A percentile compares a stretch with the other conserved stretches of the same genome.
These are phyloP conservation scores for Portevinia maculata DNA, from an alignment of 2,888 invertebrate genomes.

Conservation along the genomic window DNA sequence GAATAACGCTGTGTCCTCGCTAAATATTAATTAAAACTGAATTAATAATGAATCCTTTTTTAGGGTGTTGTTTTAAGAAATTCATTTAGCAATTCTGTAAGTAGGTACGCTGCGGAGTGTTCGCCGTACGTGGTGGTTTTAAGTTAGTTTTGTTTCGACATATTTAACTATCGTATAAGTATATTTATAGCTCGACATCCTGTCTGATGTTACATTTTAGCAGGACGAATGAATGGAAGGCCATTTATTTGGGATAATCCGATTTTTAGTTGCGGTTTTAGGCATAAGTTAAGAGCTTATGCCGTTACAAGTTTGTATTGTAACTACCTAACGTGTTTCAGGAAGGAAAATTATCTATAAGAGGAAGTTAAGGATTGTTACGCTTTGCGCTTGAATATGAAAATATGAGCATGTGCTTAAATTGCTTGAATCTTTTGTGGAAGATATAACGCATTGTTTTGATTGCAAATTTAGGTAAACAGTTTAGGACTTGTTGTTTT, in stretches of 20 bases:
- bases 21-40: slow-evolving; percentile 80
- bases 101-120: background rate
- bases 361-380: no score
- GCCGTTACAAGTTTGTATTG: no score
- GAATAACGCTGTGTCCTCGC: slow-evolving; percentile 78
- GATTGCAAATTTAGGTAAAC: no score
- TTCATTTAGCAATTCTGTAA: slow-evolving; percentile 41
- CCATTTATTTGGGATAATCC: slow-evolving; percentile 48
- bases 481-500: no score
- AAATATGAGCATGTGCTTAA: no score
- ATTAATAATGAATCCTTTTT: slow-evolving; percentile 68
- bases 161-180: slow-evolving; percentile 36
- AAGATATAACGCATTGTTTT: no score
- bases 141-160: slow-evolving; percentile 31
- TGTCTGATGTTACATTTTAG: background rate
- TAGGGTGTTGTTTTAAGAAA: slow-evolving; percentile 32
- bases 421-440: no score
- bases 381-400: no score
- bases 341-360: no score
- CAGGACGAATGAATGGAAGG: background rate
- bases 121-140: slow-evolving; percentile 12
- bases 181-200: slow-evolving; percentile 53
- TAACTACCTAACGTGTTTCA: no score
- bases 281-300: no score
- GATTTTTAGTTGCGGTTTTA: slow-evolving; percentile 48